phyloP scores from a whole-genome alignment of 2,797 vertebrate genomes.

The Sebastes jordani region DNA sequence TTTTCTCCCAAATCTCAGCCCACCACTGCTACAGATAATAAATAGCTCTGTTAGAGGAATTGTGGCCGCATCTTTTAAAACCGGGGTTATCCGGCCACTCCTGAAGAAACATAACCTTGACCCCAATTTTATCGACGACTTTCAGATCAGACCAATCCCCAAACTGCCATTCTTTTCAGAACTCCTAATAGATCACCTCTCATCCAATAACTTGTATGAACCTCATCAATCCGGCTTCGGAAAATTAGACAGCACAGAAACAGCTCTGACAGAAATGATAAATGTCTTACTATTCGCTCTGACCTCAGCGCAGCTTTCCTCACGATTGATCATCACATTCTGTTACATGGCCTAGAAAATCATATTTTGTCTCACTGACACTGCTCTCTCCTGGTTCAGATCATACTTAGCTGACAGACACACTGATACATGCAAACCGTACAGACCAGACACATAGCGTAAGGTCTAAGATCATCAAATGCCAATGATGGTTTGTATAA shows the following conservation, averaged over 20 bases:
- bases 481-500: too few relatives aligned
- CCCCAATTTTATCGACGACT: not conserved
- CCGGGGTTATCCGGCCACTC: not conserved
- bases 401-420: too few relatives aligned
- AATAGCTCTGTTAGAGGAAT: not conserved
- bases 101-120: not conserved
- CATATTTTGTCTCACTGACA: not conserved
- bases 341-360: not conserved
- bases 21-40: not conserved
- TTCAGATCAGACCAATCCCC: not conserved
- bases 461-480: too few relatives aligned
- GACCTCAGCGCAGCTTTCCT: too few relatives aligned
- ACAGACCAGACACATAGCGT: too few relatives aligned
- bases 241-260: not conserved
- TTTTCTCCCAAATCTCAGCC: not conserved
- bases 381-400: not conserved
- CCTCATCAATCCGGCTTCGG: not conserved
- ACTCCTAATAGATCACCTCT: not conserved
- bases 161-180: not conserved
- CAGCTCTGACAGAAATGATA: not conserved
- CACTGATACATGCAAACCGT: too few relatives aligned
- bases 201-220: not conserved
- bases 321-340: too few relatives aligned
- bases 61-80: not conserved
- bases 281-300: not conserved